These are phyloP conservation scores for Cuniculus paca DNA, from an alignment of 2,797 vertebrate species.

Conservation along the genomic window DNA sequence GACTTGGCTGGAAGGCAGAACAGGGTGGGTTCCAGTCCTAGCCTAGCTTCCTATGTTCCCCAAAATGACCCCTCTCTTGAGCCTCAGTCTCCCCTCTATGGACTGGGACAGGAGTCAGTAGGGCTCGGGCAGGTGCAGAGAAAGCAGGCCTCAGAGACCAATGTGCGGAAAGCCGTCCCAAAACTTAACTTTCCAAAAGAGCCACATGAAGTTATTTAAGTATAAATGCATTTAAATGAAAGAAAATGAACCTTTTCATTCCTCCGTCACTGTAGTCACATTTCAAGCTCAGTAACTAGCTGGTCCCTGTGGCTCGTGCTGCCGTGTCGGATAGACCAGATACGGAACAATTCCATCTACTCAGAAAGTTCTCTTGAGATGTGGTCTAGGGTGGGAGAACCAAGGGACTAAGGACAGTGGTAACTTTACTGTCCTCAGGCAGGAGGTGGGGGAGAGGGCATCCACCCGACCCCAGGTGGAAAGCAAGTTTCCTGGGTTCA, in stretches of 20 bases:
- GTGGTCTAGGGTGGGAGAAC: background rate
- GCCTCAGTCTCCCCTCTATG: conserved; percentile 20
- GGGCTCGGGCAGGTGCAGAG: background rate
- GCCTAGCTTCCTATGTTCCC: background rate
- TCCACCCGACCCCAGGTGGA: background rate
- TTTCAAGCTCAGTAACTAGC: background rate
- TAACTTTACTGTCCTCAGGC: background rate
- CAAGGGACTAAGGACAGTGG: background rate
- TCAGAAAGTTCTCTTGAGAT: background rate
- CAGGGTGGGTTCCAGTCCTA: background rate
- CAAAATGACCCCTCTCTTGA: background rate
- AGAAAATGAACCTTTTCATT: background rate
- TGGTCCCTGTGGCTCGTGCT: background rate
- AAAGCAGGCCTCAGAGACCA: background rate
- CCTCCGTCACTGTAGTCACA: background rate
- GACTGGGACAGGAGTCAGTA: background rate
- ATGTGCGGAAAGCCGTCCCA: background rate
- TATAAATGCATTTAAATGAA: conserved; percentile 34
- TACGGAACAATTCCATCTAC: background rate
- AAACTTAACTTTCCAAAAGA: background rate
- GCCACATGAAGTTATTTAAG: background rate
- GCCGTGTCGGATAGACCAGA: background rate
- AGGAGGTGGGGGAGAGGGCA: background rate
- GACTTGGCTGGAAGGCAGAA: conserved; percentile 56
- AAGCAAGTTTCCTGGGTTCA: background rate